phyloP scores from a whole-genome alignment of 2,113 vertebrate species.

The Crotalus helleri region DNA sequence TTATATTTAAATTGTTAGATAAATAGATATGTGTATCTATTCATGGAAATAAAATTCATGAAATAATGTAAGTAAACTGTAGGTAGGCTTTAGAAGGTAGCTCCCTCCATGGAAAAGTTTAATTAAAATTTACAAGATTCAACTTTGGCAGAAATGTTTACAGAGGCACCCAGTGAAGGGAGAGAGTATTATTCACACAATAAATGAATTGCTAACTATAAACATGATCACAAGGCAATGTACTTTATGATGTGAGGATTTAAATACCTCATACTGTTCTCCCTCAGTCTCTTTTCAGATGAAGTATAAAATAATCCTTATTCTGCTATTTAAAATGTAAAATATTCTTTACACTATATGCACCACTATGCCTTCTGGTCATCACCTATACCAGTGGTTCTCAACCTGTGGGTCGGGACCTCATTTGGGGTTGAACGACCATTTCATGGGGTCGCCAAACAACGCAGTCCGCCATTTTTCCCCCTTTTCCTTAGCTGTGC shows the following conservation, averaged over 20 bases:
- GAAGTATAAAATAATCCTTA: neutral
- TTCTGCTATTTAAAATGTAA: neutral
- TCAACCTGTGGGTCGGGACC: no score
- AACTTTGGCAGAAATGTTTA: slow-evolving; percentile 26
- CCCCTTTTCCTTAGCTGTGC: no score
- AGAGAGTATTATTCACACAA: slow-evolving; percentile 21
- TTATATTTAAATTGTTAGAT: neutral
- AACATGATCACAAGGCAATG: slow-evolving; percentile 9
- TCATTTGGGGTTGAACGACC: no score
- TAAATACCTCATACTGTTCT: neutral
- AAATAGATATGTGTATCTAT: neutral
- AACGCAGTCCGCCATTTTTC: no score
- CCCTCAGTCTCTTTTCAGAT: neutral
- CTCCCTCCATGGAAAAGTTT: slow-evolving; percentile 9
- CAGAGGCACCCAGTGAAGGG: slow-evolving; percentile 13
- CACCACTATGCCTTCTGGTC: neutral
- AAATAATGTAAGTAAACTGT: slow-evolving; percentile 33
- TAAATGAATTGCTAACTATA: slow-evolving; percentile 10
- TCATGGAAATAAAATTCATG: neutral
- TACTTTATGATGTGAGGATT: neutral
- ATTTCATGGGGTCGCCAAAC: no score
- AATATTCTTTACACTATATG: neutral
- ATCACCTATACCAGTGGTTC: neutral
- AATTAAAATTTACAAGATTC: slow-evolving; percentile 46
- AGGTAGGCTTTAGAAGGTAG: slow-evolving; percentile 20